phyloP scores from a whole-genome alignment of 92 coral and sea anemone genomes.

The Pocillopora meandrina region DNA sequence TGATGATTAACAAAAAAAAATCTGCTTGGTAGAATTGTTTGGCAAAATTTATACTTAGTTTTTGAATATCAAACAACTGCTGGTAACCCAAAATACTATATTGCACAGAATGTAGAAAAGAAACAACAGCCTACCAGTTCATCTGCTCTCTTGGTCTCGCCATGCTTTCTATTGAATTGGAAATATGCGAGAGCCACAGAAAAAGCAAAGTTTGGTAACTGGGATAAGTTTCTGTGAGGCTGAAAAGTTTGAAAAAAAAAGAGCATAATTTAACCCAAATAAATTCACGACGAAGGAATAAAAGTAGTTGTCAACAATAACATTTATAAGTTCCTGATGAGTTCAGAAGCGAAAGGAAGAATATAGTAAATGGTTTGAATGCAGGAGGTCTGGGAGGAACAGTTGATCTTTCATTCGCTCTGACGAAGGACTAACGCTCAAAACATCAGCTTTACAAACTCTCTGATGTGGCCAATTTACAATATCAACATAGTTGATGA shows the following conservation, averaged over 20 bases:
- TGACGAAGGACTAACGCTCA: background rate
- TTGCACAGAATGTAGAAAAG: background rate
- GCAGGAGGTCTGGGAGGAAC: too few relatives aligned
- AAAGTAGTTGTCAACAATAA: background rate
- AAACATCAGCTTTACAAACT: background rate
- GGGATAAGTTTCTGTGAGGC: conserved; percentile 94
- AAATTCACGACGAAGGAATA: too few relatives aligned
- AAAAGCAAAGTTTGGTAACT: conserved; percentile 95
- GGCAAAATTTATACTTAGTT: too few relatives aligned
- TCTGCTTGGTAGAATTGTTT: too few relatives aligned
- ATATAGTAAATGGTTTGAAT: too few relatives aligned
- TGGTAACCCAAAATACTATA: background rate
- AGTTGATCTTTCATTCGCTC: background rate
- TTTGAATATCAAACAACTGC: too few relatives aligned
- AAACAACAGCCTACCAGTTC: conserved; percentile 72
- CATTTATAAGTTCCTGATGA: background rate
- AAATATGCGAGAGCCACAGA: conserved; percentile 89
- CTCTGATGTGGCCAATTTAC: too few relatives aligned
- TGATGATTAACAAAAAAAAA: too few relatives aligned
- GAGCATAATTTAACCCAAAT: background rate
- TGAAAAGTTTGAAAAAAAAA: conserved; percentile 34
- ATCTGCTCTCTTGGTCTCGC: conserved; percentile 64
- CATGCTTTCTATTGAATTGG: conserved; percentile 58
- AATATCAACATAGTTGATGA: too few relatives aligned
- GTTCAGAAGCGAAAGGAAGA: too few relatives aligned